phyloP scores from a whole-genome alignment of 2,888 invertebrate genomes.

The Tachina lurida region DNA sequence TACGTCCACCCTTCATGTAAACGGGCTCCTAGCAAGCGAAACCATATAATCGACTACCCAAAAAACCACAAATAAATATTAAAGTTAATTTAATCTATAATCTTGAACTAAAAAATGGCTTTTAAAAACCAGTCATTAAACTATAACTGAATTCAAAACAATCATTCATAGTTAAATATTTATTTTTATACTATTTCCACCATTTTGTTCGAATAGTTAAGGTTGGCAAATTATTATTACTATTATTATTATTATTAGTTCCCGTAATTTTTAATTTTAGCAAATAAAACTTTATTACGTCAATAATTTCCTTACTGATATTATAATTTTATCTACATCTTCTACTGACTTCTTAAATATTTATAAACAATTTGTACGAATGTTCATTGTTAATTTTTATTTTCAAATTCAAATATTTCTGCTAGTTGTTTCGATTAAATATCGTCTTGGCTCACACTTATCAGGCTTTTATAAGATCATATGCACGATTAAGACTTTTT shows the following conservation, averaged over 20 bases:
- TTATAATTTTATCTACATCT: neutral
- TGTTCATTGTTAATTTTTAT: neutral
- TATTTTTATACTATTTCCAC: neutral
- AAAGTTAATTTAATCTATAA: no score
- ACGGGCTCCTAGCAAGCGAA: no score
- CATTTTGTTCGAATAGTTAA: neutral
- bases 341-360: no score
- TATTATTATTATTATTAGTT: neutral
- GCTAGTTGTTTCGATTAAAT: neutral
- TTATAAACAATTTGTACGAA: neutral
- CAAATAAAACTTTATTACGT: neutral
- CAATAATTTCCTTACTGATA: slow-evolving; percentile 1
- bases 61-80: no score
- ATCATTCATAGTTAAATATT: no score
- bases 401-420: neutral
- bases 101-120: no score
- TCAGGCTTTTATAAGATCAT: slow-evolving; percentile 46
- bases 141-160: no score
- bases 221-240: neutral
- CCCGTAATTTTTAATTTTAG: neutral
- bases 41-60: no score
- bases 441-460: slow-evolving; percentile 39
- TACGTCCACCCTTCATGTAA: no score
- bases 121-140: no score
- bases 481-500: slow-evolving; percentile 41